A percentile compares a stretch with the other conserved stretches of the same genome.
phyloP scores from a whole-genome alignment of 1,140 invertebrate genomes.

The Homalodisca vitripennis region DNA sequence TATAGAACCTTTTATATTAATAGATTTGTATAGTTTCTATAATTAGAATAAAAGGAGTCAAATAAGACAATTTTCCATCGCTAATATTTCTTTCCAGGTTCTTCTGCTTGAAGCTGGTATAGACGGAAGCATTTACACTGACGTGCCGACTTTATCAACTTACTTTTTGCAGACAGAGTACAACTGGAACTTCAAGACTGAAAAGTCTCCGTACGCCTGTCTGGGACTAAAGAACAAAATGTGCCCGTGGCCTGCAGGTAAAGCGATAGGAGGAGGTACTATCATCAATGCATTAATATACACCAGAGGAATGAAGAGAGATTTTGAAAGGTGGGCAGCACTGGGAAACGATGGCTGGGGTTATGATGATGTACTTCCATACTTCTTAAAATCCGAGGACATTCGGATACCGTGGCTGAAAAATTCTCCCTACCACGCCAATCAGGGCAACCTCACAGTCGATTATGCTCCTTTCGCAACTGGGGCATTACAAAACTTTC shows the following conservation, averaged over 20 bases:
- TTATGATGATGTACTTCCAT: slow-evolving; percentile 68
- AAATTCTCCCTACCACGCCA: slow-evolving; percentile 56
- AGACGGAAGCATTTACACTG: slow-evolving; percentile 55
- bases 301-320: slow-evolving; percentile 70
- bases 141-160: slow-evolving; percentile 33
- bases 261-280: slow-evolving; percentile 68
- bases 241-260: slow-evolving; percentile 59
- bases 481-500: slow-evolving; percentile 57
- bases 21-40: too few relatives aligned
- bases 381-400: slow-evolving; percentile 61
- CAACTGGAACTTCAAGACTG: slow-evolving; percentile 70
- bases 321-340: slow-evolving; percentile 72
- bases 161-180: slow-evolving; percentile 55
- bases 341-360: slow-evolving; percentile 64
- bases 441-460: slow-evolving; percentile 55
- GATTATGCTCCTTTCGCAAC: slow-evolving; percentile 50
- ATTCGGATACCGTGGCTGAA: slow-evolving; percentile 53
- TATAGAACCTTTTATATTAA: too few relatives aligned
- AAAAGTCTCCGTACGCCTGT: slow-evolving; percentile 50
- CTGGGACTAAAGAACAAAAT: slow-evolving; percentile 47
- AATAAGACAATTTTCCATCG: too few relatives aligned
- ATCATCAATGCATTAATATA: slow-evolving; percentile 88
- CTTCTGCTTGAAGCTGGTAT: slow-evolving; percentile 62
- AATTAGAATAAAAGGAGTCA: too few relatives aligned
- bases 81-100: slow-evolving; percentile 44